Evolutionary conservation across 2,888 invertebrate genomes (phyloP).

Genomic region (Drosophila rellima): DNA sequence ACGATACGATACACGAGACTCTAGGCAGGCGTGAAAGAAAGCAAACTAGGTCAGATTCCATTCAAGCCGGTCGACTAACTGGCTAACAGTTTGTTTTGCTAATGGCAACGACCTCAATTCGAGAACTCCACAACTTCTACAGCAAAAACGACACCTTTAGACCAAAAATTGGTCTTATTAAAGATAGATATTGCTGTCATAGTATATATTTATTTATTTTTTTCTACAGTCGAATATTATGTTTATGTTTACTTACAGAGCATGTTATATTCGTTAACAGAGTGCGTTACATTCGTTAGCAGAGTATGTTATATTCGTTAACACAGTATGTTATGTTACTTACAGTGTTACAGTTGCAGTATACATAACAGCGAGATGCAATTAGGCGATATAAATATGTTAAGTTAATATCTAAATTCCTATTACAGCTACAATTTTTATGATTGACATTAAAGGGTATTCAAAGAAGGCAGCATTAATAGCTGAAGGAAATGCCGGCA

Average conservation of each 20-base stretch:
- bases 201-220: neutral
- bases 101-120: slow-evolving; percentile 61
- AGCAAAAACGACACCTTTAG: slow-evolving; percentile 32
- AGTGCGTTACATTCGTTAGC: too few relatives aligned
- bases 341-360: too few relatives aligned
- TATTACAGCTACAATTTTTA: too few relatives aligned
- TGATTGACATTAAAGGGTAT: slow-evolving; percentile 4
- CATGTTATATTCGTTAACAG: too few relatives aligned
- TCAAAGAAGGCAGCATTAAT: neutral
- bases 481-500: neutral
- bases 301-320: too few relatives aligned
- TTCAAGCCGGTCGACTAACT: slow-evolving; percentile 62
- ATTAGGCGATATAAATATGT: too few relatives aligned
- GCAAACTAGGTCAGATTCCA: slow-evolving; percentile 80
- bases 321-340: too few relatives aligned
- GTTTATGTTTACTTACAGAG: too few relatives aligned
- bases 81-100: slow-evolving; percentile 73
- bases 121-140: slow-evolving; percentile 25
- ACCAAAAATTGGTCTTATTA: slow-evolving; percentile 1
- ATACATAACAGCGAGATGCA: too few relatives aligned
- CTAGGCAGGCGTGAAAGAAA: slow-evolving; percentile 72
- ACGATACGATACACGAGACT: slow-evolving; percentile 20
- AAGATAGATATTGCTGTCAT: neutral
- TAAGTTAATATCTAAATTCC: too few relatives aligned
- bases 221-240: too few relatives aligned